Percentiles rank a stretch among this genome's conserved stretches.
phyloP scores from a whole-genome alignment of 2,888 invertebrate genomes.

The Scelioninae gen. 1 region DNA sequence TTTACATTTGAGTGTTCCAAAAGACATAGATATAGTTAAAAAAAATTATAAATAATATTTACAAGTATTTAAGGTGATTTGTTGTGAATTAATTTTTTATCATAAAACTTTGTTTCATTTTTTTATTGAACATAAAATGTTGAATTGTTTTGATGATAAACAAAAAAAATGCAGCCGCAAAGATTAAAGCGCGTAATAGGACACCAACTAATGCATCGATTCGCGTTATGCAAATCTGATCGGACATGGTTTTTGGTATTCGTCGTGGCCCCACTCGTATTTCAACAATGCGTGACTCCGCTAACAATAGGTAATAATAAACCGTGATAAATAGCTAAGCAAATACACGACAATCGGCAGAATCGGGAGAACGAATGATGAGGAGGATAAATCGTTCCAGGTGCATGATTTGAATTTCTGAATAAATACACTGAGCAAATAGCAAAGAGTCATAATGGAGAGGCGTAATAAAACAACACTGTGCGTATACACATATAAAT shows the following conservation, averaged over 20 bases:
- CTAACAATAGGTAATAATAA: slow-evolving; percentile 84
- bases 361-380: slow-evolving; percentile 72
- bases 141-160: too few relatives aligned
- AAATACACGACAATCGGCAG: slow-evolving; percentile 80
- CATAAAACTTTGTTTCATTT: too few relatives aligned
- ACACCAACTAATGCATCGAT: slow-evolving; percentile 73
- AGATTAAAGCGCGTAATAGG: slow-evolving; percentile 81
- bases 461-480: slow-evolving; percentile 56
- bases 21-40: too few relatives aligned
- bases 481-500: too few relatives aligned
- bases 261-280: slow-evolving; percentile 77
- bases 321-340: slow-evolving; percentile 84
- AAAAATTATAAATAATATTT: too few relatives aligned
- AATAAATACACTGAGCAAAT: slow-evolving; percentile 80
- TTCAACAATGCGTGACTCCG: slow-evolving; percentile 81
- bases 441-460: slow-evolving; percentile 67
- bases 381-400: slow-evolving; percentile 76
- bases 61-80: too few relatives aligned
- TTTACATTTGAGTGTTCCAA: too few relatives aligned
- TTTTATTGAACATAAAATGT: too few relatives aligned
- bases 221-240: slow-evolving; percentile 83
- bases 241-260: slow-evolving; percentile 83
- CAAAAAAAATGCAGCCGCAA: slow-evolving; percentile 67
- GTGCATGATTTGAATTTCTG: slow-evolving; percentile 78
- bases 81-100: too few relatives aligned